Base-by-base conservation (phyloP, 2,113 vertebrate species). In the Ammodytes marinus region DNA sequence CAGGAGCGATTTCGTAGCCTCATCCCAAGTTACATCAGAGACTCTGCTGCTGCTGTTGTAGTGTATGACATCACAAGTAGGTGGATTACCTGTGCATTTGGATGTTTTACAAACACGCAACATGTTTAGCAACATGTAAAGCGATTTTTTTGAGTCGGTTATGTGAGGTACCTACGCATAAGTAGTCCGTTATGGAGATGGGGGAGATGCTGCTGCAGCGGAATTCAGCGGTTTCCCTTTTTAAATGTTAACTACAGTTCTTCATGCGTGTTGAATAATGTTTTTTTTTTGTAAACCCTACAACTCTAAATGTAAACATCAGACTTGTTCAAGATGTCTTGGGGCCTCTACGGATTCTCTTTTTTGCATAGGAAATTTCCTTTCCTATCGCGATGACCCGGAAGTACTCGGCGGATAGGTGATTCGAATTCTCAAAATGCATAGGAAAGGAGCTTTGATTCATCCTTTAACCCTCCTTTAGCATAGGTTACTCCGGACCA, bases 1-100 rank as follows among this genome's bases (percentile, higher is more conserved):
- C 98, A 99, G 93, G 98, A 99, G 94, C 96, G 98, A 88, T 99
- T 99, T 95, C 98, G 98, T 94, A 99, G 98, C 96, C 97, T 99
- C 93, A 99, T 99, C 96, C 98, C 98, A 92, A 99, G 98, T 95
- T 99, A 99, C 96, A 99, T 99, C 96, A 96, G 98, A 92, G 98
- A 99, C 94, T 99, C 97, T 78, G 97, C 98, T 57, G 98, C 98
- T 80, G 98, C 98, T 39, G 98, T 99, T 92, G 98, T 99, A 94
- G 98, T 99, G 92, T 99, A 99, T 93, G 98, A 99, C 97, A 99
- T 99, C 91, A 99, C 98, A 97, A 99, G 98, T 99, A 98, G 94
- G 98, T 97, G 96, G 95, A 86, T 90, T 11, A 42, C 90, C 67
- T 84, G 19, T 89, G 90, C 50, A 55, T 68, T 46, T 45, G 4